Evolutionary conservation across 2,888 invertebrate genomes (phyloP), one percentile per base, ranked within the genome.

Genomic region (Cephus rjabovi): DNA sequence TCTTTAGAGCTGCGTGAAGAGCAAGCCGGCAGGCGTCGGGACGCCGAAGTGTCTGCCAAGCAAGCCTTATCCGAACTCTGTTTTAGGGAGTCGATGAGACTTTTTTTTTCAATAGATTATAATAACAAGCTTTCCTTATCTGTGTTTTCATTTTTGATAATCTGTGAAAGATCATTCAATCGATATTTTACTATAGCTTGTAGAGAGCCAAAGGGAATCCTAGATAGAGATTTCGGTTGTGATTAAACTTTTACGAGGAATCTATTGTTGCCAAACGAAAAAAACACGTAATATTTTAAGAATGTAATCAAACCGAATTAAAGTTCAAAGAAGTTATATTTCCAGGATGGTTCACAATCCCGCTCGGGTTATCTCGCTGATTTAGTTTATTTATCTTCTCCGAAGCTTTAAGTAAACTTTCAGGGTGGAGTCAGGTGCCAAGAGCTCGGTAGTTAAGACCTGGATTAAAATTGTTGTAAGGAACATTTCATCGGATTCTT

Each of bases 11-110:
- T 35, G 34, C 76, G 23, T 75, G 71, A 56, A 56, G 56, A 56
- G 23, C 56, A 9, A 56, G 56, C 23, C 56, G 56, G 9, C 9
- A 56, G 56, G 74, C 82, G 77, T 82, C 78, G 79, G 78, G 83
- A 83, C 81, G 81, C 83, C 84, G 15, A 82, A 79, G 81, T 80
- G 84, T 86, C 86, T 86, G 80, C 80, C 79, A 23, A 77, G 75
- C 71, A 75, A 40, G 75, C 79, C 83, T 86, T 86, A 86, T 86
- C 83, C 80, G 77, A 82, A 76, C 77, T 76, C 77, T 79, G 76
- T 40, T 77, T 79, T 79, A 56, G 23, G 15, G 56, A 56, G 23
- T 23, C 2, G 56, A 56, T 56, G 23, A 56, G 9, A 56, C 9
- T 9, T 56, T 56, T 23, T 37, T 56, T 56, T 23, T 23, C 1